Conservation (phyloP, 1,140 invertebrate species). For the Ceratosolen fusciceps region DNA sequence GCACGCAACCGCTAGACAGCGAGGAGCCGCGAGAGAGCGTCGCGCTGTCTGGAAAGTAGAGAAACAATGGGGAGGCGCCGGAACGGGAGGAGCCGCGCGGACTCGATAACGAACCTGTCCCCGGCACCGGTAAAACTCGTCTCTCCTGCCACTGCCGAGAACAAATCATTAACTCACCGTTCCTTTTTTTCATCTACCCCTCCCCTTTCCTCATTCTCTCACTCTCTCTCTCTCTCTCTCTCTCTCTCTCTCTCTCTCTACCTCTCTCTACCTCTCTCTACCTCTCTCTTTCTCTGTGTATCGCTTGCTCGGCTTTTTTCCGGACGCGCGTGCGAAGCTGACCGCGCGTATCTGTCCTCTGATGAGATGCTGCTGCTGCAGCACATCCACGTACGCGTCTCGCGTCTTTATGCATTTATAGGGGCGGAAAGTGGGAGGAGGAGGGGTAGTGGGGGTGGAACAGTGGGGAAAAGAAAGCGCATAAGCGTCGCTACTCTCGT, state of each 20-base stretch:
- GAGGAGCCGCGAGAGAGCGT: conserved; percentile 31
- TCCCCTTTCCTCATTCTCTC: background rate
- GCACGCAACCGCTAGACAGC: conserved; percentile 23
- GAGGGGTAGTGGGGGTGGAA: too few species aligned
- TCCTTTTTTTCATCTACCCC: background rate
- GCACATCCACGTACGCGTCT: background rate
- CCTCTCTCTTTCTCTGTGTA: background rate
- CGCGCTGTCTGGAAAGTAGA: conserved; percentile 36
- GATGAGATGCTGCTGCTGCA: background rate
- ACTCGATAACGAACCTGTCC: conserved; percentile 67
- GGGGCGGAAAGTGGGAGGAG: too few species aligned
- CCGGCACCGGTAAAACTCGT: conserved; percentile 64
- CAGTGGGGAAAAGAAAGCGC: background rate
- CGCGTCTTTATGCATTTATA: background rate
- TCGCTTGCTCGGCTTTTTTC: background rate
- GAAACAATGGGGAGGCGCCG: conserved; percentile 23
- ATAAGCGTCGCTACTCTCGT: background rate
- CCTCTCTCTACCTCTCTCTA: background rate
- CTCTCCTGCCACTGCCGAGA: conserved; percentile 52
- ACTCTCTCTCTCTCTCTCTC: too few species aligned
- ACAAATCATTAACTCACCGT: conserved; percentile 58
- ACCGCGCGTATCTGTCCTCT: background rate
- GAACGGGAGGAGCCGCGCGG: conserved; percentile 27
- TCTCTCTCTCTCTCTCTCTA: background rate
- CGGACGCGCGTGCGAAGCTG: background rate